phyloP scores from a whole-genome alignment of 2,888 invertebrate genomes.

The Drosophila putrida region DNA sequence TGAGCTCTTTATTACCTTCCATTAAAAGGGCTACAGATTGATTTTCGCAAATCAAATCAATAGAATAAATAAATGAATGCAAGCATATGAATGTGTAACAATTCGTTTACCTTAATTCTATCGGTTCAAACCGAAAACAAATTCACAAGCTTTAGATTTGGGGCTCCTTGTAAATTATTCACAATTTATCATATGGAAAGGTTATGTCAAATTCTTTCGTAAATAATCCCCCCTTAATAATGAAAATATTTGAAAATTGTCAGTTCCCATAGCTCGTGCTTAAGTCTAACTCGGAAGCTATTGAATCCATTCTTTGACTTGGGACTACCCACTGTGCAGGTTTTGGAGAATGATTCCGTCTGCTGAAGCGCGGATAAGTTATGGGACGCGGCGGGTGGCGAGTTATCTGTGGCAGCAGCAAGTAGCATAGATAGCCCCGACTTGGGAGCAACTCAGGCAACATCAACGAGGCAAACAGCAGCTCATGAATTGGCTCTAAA shows the following conservation, averaged over 20 bases:
- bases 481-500: slow-evolving; percentile 79
- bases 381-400: slow-evolving; percentile 66
- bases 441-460: slow-evolving; percentile 1
- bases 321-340: slow-evolving; percentile 38
- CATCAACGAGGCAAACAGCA: slow-evolving; percentile 19
- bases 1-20: slow-evolving; percentile 53
- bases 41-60: slow-evolving; percentile 48
- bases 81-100: slow-evolving; percentile 19
- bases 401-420: slow-evolving; percentile 65
- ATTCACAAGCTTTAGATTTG: not conserved
- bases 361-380: slow-evolving; percentile 59
- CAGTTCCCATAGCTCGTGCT: slow-evolving; percentile 12
- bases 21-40: slow-evolving; percentile 66
- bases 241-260: not conserved
- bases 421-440: slow-evolving; percentile 46
- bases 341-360: not conserved
- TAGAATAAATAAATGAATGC: slow-evolving; percentile 21
- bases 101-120: slow-evolving; percentile 6
- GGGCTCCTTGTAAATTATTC: slow-evolving; percentile 6
- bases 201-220: not conserved
- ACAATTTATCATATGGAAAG: slow-evolving; percentile 19
- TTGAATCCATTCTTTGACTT: slow-evolving; percentile 4
- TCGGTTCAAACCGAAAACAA: slow-evolving; percentile 7
- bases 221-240: slow-evolving; percentile 2
- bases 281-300: slow-evolving; percentile 21